Conservation (phyloP, 2,888 invertebrate genomes). For the Eristalinus sepulchralis region DNA sequence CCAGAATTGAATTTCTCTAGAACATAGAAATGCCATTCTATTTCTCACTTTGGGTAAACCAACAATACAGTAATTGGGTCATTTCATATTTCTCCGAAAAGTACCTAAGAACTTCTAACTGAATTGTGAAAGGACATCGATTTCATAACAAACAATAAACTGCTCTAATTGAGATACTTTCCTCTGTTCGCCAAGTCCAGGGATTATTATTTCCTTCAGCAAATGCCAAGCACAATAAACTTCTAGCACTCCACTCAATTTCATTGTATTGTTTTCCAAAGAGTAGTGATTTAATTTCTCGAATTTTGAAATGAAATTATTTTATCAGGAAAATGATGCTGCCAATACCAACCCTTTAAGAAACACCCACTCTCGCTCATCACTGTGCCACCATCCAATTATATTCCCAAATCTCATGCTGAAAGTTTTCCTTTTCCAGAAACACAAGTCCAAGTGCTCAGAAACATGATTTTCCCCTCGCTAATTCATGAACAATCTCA, state of each 20-base stretch:
- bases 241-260: not conserved
- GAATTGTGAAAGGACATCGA: not conserved
- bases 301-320: conserved; percentile 16
- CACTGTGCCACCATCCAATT: conserved; percentile 33
- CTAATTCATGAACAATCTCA: conserved; percentile 60
- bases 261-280: not conserved
- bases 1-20: too few relatives aligned
- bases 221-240: not conserved
- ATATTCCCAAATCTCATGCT: conserved; percentile 50
- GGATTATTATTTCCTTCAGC: not conserved
- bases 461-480: conserved; percentile 56
- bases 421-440: conserved; percentile 19
- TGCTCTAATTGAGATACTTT: not conserved
- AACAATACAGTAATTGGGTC: not conserved
- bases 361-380: not conserved
- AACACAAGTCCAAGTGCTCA: not conserved
- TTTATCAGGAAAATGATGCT: conserved; percentile 21
- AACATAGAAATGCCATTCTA: too few relatives aligned
- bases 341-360: conserved; percentile 42
- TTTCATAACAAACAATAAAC: not conserved
- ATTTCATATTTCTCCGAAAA: not conserved
- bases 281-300: conserved; percentile 26
- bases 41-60: too few relatives aligned
- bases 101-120: not conserved
- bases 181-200: not conserved